A percentile compares a stretch with the other conserved stretches of the same genome.
phyloP scores from a whole-genome alignment of 1,140 invertebrate genomes.

The Eriosoma lanigerum region DNA sequence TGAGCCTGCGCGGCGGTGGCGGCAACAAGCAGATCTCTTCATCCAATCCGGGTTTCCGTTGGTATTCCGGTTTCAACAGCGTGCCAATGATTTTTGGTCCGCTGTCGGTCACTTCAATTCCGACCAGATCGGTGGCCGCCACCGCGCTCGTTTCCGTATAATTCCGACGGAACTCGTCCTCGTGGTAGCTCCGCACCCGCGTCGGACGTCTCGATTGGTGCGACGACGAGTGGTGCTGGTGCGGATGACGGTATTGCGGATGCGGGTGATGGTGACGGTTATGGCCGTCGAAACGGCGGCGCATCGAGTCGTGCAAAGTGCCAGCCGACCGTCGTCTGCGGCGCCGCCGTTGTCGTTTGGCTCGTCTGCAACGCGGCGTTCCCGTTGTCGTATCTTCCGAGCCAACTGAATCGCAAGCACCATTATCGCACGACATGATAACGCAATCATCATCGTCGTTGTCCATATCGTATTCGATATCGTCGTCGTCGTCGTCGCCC shows the following conservation, averaged over 20 bases:
- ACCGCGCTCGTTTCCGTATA: not conserved
- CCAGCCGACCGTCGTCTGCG: slow-evolving; percentile 32
- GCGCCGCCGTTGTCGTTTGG: slow-evolving; percentile 15
- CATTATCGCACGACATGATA: not conserved
- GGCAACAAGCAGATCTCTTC: slow-evolving; percentile 41
- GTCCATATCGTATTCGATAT: not conserved
- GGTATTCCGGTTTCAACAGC: slow-evolving; percentile 21
- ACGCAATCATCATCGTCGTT: not conserved
- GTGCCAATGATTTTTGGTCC: slow-evolving; percentile 10
- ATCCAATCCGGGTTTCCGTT: slow-evolving; percentile 34
- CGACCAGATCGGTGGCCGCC: not conserved
- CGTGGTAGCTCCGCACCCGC: slow-evolving; percentile 35
- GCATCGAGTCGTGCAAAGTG: slow-evolving; percentile 44
- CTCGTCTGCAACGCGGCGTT: not conserved
- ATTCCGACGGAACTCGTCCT: slow-evolving; percentile 22
- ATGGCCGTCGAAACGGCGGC: not conserved
- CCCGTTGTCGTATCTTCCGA: not conserved
- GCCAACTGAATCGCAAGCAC: not conserved
- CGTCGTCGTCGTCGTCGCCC: not conserved
- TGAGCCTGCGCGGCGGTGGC: not conserved
- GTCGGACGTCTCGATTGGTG: not conserved
- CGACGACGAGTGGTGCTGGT: not conserved
- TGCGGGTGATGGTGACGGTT: not conserved
- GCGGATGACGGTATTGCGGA: not conserved
- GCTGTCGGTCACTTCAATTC: not conserved